Evolutionary conservation across 2,113 vertebrate species (phyloP).

Genomic region (Corvus cornix): DNA sequence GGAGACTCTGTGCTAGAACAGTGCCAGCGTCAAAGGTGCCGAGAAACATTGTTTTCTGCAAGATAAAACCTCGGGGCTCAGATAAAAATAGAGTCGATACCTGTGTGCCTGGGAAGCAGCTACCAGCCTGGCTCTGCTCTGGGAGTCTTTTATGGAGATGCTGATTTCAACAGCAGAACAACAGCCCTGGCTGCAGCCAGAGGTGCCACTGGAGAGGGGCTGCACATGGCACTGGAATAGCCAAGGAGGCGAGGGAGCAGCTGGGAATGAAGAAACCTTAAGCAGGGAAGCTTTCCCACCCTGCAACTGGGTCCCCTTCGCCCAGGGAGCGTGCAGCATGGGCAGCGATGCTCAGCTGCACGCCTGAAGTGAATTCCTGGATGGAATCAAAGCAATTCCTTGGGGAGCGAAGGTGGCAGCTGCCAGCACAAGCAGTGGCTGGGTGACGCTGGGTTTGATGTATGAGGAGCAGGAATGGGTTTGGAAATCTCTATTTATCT

Average conservation of each 20-base stretch:
- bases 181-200: neutral
- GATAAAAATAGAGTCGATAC: slow-evolving; percentile 73
- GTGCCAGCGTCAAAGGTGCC: neutral
- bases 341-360: neutral
- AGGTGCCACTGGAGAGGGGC: neutral
- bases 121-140: slow-evolving; percentile 67
- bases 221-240: fast-evolving
- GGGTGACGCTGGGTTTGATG: fast-evolving
- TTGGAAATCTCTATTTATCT: neutral
- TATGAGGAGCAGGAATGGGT: fast-evolving
- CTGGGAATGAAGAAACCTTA: neutral
- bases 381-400: neutral
- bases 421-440: neutral
- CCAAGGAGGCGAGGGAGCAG: neutral
- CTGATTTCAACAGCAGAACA: neutral
- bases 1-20: neutral
- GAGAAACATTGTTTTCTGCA: slow-evolving; percentile 25
- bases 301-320: fast-evolving
- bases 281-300: neutral
- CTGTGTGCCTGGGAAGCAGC: slow-evolving; percentile 63
- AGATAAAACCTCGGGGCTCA: slow-evolving; percentile 34
- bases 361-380: neutral
- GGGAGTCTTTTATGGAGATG: slow-evolving; percentile 58
- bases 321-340: neutral
- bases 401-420: fast-evolving